Percentiles rank a stretch among this genome's conserved stretches.
Evolutionary conservation across 2,888 invertebrate species (phyloP).

Genomic region (Ectropis crepuscularia): DNA sequence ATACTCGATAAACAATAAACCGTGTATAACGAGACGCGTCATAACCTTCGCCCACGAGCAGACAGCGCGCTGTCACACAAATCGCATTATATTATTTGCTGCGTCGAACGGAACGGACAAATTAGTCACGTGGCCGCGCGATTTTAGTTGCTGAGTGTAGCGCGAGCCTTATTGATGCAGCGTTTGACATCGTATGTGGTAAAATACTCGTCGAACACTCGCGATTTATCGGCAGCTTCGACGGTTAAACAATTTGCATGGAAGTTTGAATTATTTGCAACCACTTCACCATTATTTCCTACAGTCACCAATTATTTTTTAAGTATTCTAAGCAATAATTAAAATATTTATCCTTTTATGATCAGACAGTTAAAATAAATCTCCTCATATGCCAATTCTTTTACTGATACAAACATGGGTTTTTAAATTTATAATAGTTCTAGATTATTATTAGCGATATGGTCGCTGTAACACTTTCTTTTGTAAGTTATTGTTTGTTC

Average conservation of each 20-base stretch:
- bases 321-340: slow-evolving; percentile 8
- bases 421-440: slow-evolving; percentile 6
- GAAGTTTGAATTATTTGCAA: slow-evolving; percentile 19
- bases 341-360: background rate
- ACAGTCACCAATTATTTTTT: slow-evolving; percentile 19
- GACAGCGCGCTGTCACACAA: slow-evolving; percentile 66
- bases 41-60: slow-evolving; percentile 65
- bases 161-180: slow-evolving; percentile 43
- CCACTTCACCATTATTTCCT: slow-evolving; percentile 17
- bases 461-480: slow-evolving; percentile 3
- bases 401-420: slow-evolving; percentile 11
- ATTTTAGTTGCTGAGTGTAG: slow-evolving; percentile 38
- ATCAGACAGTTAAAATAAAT: background rate
- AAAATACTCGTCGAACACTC: slow-evolving; percentile 23
- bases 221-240: slow-evolving; percentile 23
- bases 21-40: slow-evolving; percentile 72
- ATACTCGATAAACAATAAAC: slow-evolving; percentile 70
- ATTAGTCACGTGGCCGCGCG: slow-evolving; percentile 42
- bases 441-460: slow-evolving; percentile 7
- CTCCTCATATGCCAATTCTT: slow-evolving; percentile 4
- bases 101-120: slow-evolving; percentile 50
- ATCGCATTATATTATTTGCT: slow-evolving; percentile 70
- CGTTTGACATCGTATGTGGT: slow-evolving; percentile 31
- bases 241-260: slow-evolving; percentile 24
- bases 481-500: background rate